Conservation (phyloP, 2,888 invertebrate genomes). For the Zootermopsis nevadensis region DNA sequence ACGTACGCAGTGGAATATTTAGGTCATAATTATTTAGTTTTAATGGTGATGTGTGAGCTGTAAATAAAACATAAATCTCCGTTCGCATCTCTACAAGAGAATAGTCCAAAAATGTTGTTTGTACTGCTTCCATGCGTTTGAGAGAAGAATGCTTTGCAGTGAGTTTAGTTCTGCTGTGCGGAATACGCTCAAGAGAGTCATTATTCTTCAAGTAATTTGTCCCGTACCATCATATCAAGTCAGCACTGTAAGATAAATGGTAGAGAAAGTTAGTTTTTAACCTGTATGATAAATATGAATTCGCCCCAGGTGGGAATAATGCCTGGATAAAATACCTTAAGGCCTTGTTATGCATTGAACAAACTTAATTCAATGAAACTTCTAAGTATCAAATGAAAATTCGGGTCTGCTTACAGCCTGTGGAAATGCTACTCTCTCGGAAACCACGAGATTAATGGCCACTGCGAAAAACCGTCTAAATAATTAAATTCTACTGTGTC, state of each 20-base stretch:
- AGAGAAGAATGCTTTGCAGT: neutral
- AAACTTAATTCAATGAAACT: conserved; percentile 11
- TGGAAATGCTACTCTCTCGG: neutral
- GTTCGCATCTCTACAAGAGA: too few species aligned
- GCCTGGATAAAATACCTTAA: neutral
- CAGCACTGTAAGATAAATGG: conserved; percentile 37
- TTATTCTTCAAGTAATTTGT: conserved; percentile 36
- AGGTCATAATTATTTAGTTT: too few species aligned
- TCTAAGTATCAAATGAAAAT: neutral
- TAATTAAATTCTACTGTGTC: neutral
- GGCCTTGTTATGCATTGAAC: conserved; percentile 24
- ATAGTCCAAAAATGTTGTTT: neutral
- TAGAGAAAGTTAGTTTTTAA: conserved; percentile 34
- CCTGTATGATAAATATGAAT: conserved; percentile 36
- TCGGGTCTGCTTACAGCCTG: neutral
- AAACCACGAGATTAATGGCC: neutral
- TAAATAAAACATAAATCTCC: too few species aligned
- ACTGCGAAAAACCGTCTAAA: neutral
- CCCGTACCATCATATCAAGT: conserved; percentile 35
- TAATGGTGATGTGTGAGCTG: too few species aligned
- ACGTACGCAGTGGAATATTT: too few species aligned
- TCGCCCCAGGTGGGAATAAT: conserved; percentile 30
- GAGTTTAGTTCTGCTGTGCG: neutral
- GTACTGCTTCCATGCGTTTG: neutral
- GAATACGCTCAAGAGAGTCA: neutral